These are phyloP conservation scores for Thymelicus sylvestris DNA, from an alignment of 2,888 invertebrate genomes.

Conservation along the genomic window DNA sequence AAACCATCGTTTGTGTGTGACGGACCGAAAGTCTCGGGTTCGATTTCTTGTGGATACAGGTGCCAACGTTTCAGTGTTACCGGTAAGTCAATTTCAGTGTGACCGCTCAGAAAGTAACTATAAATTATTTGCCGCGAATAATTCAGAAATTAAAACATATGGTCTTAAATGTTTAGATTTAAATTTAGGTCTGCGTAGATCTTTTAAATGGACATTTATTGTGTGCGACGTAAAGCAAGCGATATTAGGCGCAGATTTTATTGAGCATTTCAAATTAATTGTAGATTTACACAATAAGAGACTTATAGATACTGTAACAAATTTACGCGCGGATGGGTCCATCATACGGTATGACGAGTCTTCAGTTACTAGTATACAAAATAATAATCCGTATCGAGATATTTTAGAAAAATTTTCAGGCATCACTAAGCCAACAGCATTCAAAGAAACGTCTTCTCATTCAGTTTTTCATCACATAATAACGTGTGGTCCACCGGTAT, in stretches of 20 bases:
- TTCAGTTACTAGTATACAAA: not conserved
- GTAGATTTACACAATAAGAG: constrained; percentile 7
- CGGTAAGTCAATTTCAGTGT: too few relatives aligned
- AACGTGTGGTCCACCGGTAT: not conserved
- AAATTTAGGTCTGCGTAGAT: constrained; percentile 4
- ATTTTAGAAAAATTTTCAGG: not conserved
- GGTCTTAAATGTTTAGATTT: constrained; percentile 13
- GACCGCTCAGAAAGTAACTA: too few relatives aligned
- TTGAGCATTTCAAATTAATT: constrained; percentile 8
- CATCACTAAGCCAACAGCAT: too few relatives aligned
- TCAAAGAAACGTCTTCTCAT: too few relatives aligned
- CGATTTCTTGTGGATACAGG: too few relatives aligned
- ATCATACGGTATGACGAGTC: not conserved
- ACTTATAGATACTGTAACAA: constrained; percentile 5
- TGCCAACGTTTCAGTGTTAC: too few relatives aligned
- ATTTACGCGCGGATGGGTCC: not conserved
- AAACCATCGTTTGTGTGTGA: too few relatives aligned
- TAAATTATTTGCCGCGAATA: too few relatives aligned
- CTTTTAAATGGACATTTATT: constrained; percentile 23
- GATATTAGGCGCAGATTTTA: constrained; percentile 14
- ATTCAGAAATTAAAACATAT: constrained; percentile 1
- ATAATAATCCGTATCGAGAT: not conserved
- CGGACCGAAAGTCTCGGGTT: too few relatives aligned
- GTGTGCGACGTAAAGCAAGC: constrained; percentile 12
- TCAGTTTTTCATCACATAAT: too few relatives aligned